phyloP scores from a whole-genome alignment of 2,797 vertebrate genomes.

The Philypnodon macrostomus region DNA sequence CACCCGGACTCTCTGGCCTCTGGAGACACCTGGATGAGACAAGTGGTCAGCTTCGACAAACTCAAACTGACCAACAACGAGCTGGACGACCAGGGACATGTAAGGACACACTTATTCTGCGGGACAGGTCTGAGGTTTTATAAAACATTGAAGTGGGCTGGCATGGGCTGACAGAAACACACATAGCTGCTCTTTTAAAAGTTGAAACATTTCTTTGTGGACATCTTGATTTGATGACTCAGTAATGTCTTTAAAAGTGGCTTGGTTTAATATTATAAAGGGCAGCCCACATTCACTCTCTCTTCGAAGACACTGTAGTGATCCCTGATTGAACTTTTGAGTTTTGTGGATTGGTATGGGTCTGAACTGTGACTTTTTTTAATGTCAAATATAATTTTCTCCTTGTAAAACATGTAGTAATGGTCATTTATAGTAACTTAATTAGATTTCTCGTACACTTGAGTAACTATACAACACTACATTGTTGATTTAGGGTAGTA shows the following conservation, averaged over 20 bases:
- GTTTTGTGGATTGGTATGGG: constrained; percentile 41
- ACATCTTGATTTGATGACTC: constrained; percentile 23
- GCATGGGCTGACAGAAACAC: neutral
- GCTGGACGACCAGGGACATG: constrained; percentile 95
- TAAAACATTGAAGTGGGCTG: neutral
- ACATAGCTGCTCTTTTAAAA: constrained; percentile 12
- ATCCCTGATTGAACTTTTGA: constrained; percentile 20
- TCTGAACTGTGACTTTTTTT: too few species aligned
- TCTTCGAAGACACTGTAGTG: constrained; percentile 22
- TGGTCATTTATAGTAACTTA: too few species aligned
- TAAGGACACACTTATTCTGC: constrained; percentile 67
- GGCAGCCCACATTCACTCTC: constrained; percentile 14
- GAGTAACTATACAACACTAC: too few species aligned
- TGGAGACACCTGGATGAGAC: constrained; percentile 97
- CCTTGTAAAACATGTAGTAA: too few species aligned
- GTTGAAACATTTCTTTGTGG: constrained; percentile 16
- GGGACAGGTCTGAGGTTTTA: too few species aligned
- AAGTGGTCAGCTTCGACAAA: constrained; percentile 97
- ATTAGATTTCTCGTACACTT: too few species aligned
- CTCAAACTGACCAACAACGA: constrained; percentile 97
- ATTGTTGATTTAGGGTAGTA: too few species aligned
- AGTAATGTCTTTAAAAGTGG: constrained; percentile 1
- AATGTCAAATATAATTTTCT: too few species aligned
- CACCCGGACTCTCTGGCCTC: constrained; percentile 96
- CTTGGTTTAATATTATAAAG: too few species aligned